Conservation (phyloP, 2,113 vertebrate species). For the Silurus glanis region DNA sequence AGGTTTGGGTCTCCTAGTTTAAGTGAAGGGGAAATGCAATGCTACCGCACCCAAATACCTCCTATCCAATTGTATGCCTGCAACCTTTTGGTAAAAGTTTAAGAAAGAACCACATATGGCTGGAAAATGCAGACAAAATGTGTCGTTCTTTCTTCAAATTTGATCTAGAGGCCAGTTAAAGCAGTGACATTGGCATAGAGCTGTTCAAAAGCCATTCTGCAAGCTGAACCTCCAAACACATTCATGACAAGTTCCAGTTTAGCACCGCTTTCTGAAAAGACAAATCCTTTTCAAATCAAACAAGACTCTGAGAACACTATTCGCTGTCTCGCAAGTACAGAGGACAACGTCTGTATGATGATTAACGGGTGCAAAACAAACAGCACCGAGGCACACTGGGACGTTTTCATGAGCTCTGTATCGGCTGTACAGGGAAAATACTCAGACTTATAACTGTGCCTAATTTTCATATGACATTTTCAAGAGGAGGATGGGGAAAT, state of each 20-base stretch:
- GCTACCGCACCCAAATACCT: no score
- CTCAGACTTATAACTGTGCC: background rate
- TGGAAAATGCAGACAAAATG: no score
- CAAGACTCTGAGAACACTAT: background rate
- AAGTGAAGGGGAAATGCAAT: no score
- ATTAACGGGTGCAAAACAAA: constrained; percentile 19
- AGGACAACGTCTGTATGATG: background rate
- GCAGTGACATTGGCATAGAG: background rate
- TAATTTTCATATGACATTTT: constrained; percentile 44
- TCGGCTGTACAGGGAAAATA: background rate
- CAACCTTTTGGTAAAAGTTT: no score
- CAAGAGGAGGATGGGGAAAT: constrained; percentile 17
- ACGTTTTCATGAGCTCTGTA: constrained; percentile 5
- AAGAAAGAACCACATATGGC: no score
- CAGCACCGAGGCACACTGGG: background rate
- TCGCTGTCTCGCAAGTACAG: background rate
- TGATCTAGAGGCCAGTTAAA: background rate
- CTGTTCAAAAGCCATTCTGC: constrained; percentile 6
- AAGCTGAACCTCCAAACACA: constrained; percentile 21
- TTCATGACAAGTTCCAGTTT: constrained; percentile 14
- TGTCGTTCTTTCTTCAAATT: background rate
- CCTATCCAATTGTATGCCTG: no score
- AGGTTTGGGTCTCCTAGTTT: no score
- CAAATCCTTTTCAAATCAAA: background rate
- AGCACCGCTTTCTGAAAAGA: background rate